Evolutionary conservation across 1,140 invertebrate species (phyloP), one percentile per base, ranked within the genome.

Genomic region (Drosophila insularis): DNA sequence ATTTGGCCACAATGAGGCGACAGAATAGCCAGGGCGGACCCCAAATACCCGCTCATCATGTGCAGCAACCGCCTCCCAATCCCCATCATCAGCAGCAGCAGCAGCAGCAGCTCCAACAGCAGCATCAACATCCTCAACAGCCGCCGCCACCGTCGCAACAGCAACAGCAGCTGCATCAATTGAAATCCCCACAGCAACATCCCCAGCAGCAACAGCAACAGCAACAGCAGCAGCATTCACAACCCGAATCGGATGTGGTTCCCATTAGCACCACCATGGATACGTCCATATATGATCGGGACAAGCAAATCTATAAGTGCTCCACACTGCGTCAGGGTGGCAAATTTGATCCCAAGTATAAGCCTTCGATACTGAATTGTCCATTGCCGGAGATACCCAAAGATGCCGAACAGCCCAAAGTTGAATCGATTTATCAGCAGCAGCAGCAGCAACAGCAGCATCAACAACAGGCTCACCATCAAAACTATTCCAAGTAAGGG

Each of bases 271-370:
- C 79, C 63, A 71, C 78, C 32, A 87, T 90, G 56, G 91, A 92
- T 63, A 75, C 70, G 61, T 68, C 79, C 17, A 92, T 92, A 37
- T 91, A 90, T 13, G 91, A 92, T 61, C 90, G 91, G n/a, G 91
- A 92, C 13, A 92, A 92, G 76, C 90, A 91, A 59, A 91, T 92
- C 54, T 92, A 92, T 58, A 92, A 91, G 60, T 92, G 91, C 69
- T 92, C 91, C 54, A 92, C 91, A 0, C 39, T 92, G 63, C 66
- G 91, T 1, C 91, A 92, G 64, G 91, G 91, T 67, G 91, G 89
- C 43, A 92, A 92, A 68, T 92, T 91, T 43, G 90, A 92, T 80
- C 81, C 89, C 37, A 92, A 92, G 60, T 87, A 90, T 73, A 92
- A 92, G 74, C 91, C 91, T 46, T 91, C 91, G 40, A 92, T 92